Percentiles rank a stretch among this genome's conserved stretches.
Conservation (phyloP, 2,113 vertebrate genomes). For the Burhinus oedicnemus region DNA sequence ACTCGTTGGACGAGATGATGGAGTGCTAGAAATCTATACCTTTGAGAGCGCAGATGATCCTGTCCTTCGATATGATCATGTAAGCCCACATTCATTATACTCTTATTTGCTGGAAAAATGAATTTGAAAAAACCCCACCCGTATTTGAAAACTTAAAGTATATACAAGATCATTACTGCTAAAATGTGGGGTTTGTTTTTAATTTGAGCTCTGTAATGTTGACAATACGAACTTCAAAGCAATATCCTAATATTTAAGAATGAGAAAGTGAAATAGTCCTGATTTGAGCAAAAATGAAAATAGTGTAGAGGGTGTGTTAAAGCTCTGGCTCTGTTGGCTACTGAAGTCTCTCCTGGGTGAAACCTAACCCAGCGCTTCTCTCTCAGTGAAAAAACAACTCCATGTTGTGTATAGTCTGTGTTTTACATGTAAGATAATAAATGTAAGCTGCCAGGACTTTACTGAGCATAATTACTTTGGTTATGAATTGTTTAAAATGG, state of each 20-base stretch:
- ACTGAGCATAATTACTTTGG: not conserved
- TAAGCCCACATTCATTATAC: slow-evolving; percentile 59
- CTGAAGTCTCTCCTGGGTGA: not conserved
- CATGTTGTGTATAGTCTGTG: not conserved
- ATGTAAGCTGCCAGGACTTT: not conserved
- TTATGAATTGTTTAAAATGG: not conserved
- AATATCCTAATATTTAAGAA: not conserved
- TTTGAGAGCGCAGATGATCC: slow-evolving; percentile 86
- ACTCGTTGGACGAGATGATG: slow-evolving; percentile 93
- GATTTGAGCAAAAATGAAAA: not conserved
- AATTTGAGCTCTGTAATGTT: not conserved
- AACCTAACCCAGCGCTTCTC: not conserved
- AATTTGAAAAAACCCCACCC: not conserved
- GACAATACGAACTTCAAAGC: not conserved
- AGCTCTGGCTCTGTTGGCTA: not conserved
- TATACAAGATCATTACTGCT: not conserved
- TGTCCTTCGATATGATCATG: slow-evolving; percentile 86
- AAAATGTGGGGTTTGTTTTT: not conserved
- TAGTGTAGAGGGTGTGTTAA: not conserved
- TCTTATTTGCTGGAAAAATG: not conserved
- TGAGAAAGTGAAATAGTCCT: not conserved
- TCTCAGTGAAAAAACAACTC: not conserved
- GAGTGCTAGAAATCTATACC: slow-evolving; percentile 87
- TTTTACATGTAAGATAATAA: not conserved
- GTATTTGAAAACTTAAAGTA: not conserved